A percentile compares a stretch with the other conserved stretches of the same genome.
Evolutionary conservation across 2,888 invertebrate genomes (phyloP).

Genomic region (Drosophila nr. perissopoda): DNA sequence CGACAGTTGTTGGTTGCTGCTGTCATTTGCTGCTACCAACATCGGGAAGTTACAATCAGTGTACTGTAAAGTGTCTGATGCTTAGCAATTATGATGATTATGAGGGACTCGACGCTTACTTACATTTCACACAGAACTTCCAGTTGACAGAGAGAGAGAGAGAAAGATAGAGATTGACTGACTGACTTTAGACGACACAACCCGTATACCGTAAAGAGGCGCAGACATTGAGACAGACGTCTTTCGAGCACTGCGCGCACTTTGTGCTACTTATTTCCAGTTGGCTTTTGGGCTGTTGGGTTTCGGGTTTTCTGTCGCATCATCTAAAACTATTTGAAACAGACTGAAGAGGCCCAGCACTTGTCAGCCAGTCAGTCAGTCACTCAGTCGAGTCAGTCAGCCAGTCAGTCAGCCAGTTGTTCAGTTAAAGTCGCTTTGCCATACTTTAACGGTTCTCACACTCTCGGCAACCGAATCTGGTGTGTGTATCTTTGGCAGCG

Average conservation of each 20-base stretch:
- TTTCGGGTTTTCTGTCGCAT: slow-evolving; percentile 72
- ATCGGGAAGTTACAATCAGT: slow-evolving; percentile 63
- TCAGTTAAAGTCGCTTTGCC: slow-evolving; percentile 69
- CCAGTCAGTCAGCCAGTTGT: slow-evolving; percentile 29
- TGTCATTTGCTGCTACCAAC: slow-evolving; percentile 15
- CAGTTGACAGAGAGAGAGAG: slow-evolving; percentile 18
- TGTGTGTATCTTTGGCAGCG: slow-evolving; percentile 76
- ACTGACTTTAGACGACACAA: slow-evolving; percentile 45
- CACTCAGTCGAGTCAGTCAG: slow-evolving; percentile 21
- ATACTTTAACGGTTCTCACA: slow-evolving; percentile 80
- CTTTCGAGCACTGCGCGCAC: slow-evolving; percentile 42
- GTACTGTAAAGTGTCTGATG: slow-evolving; percentile 70
- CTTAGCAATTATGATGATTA: slow-evolving; percentile 70
- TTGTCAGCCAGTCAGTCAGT: slow-evolving; percentile 45
- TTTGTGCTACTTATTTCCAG: slow-evolving; percentile 60
- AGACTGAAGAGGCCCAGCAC: slow-evolving; percentile 45
- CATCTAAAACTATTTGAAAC: slow-evolving; percentile 66
- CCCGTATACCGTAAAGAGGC: slow-evolving; percentile 53
- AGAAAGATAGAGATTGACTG: slow-evolving; percentile 10
- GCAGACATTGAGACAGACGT: slow-evolving; percentile 9
- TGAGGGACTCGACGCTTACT: slow-evolving; percentile 38
- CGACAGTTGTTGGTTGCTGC: slow-evolving; percentile 18
- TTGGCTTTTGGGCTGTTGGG: slow-evolving; percentile 25
- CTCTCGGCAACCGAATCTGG: slow-evolving; percentile 68
- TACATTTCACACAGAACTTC: slow-evolving; percentile 39